Conservation (phyloP, 2,113 vertebrate genomes). For the Pipa parva region DNA sequence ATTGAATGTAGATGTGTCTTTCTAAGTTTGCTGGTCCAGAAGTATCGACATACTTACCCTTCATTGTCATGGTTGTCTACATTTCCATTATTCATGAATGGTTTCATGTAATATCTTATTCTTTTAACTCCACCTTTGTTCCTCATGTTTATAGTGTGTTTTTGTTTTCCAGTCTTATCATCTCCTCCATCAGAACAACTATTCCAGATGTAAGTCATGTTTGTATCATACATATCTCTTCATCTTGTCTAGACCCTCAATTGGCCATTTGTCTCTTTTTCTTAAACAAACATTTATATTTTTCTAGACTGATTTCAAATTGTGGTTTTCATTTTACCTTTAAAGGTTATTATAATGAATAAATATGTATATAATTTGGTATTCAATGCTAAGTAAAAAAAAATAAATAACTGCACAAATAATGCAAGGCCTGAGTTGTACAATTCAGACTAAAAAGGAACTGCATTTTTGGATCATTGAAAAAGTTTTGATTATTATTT, state of each 20-base stretch:
- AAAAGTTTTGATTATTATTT: too few species aligned
- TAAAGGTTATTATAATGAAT: too few species aligned
- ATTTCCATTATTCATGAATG: not conserved
- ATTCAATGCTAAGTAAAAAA: too few species aligned
- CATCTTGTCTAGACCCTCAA: not conserved
- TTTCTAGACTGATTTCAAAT: too few species aligned
- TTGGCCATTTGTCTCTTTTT: not conserved
- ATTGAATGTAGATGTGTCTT: too few species aligned
- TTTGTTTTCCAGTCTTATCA: constrained; percentile 35
- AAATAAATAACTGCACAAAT: too few species aligned
- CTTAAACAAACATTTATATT: too few species aligned
- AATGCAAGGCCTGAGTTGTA: too few species aligned
- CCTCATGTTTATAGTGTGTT: constrained; percentile 18
- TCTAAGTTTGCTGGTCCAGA: constrained; percentile 15
- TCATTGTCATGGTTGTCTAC: not conserved
- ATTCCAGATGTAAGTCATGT: constrained; percentile 31
- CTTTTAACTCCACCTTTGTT: not conserved
- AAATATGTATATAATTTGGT: too few species aligned
- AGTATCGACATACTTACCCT: constrained; percentile 9
- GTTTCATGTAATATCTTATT: constrained; percentile 3
- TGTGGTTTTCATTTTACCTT: too few species aligned
- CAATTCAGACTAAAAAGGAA: too few species aligned
- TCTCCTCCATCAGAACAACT: constrained; percentile 26
- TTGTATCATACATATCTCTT: not conserved
- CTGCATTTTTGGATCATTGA: too few species aligned